Base-by-base conservation (phyloP, 2,888 invertebrate species). In the Junonia oenone region DNA sequence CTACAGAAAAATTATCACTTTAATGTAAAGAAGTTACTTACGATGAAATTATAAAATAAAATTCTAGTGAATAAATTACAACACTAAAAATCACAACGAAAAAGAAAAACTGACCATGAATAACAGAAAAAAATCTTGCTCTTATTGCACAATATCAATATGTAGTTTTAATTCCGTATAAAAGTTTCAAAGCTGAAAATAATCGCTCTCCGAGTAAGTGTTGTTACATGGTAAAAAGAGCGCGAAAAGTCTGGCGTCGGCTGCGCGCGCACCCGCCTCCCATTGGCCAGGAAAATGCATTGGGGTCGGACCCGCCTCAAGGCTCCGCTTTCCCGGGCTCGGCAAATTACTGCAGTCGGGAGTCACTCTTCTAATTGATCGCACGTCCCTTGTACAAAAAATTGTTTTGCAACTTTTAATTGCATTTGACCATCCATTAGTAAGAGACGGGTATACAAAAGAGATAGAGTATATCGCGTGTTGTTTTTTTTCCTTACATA, bases 221-320 rank as follows among this genome's bases (percentile, higher is more conserved):
- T 26, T 17, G 13, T 45, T 35, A 45, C 45, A 35, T 27, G 17
- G 45, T 22, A 40, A 53, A 46, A 48, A 49, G 43, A 49, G 48
- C 54, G 54, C 54, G 48, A 55, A 43, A 48, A 49, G 38, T 33
- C 22, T 40, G 15, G 22, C 31, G 40, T 54, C 15, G 31, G 19
- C n/a, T 38, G 14, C 45, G 45, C 31, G 47, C 43, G 38, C 33
- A 50, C 1, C 9, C n/a, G 3, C 27, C 43, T 27, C n/a, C 22
- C 11, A 49, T 55, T 55, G 54, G 54, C 35, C 38, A 4, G 33
- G 54, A 45, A 49, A 37, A 43, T 19, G 38, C 38, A 33, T 27
- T 33, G 15, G 48, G 40, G 48, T 8, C 19, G 38, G 38, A 17
- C 19, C 40, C 54, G 33, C 54, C 54, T 43, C 13, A 9, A 26